Base-by-base conservation (phyloP, 2,113 vertebrate genomes). In the Notarius lentiginosus region DNA sequence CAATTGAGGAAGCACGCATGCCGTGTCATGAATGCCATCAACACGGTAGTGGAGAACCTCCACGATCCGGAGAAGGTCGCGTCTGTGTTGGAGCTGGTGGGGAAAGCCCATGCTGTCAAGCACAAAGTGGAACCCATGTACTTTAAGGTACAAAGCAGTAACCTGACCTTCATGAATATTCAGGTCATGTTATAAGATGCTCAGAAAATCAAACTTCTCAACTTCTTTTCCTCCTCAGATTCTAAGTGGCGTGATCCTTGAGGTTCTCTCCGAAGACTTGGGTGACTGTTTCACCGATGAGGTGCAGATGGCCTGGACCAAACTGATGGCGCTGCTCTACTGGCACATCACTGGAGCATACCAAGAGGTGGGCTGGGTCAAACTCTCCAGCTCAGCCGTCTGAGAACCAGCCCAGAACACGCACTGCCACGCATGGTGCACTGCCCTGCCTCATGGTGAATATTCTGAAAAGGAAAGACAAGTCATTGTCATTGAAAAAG, bases 111-210 rank as follows among this genome's bases (percentile, higher is more conserved):
- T 0, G 97, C 98, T 11, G 91, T 99, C 91, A 99, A 98, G 92
- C 97, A 99, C 93, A 98, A 99, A 94, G 97, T 99, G 95, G 98
- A 99, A 79, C 98, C 98, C 0, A 91, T 99, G 88, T 99, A 99
- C 94, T 99, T 99, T 87, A 99, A 99, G 97, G 97, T 98, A 91
- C 55, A 61, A 60, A 20, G 11, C 49, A 55, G 3, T 77, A 53
- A 53, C 49, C 12, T 77, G 24, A 41, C 15, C 55, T 30, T 58
- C 15, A 58, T 34, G n/a, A 79, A 58, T 30, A 34, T 79, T 27
- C 27, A 41, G 4, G 17, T 80, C n/a, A 4, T 60, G 55, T 56
- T 18, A 79, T 34, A 79, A 30, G 77, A 34, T 79, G 55, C 41
- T 22, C 0, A 60, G 56, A 10, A 60, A 34, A 60, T 80, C 30